These are phyloP conservation scores for Drosophila ironensis DNA, from an alignment of 1,140 invertebrate genomes.

Conservation along the genomic window DNA sequence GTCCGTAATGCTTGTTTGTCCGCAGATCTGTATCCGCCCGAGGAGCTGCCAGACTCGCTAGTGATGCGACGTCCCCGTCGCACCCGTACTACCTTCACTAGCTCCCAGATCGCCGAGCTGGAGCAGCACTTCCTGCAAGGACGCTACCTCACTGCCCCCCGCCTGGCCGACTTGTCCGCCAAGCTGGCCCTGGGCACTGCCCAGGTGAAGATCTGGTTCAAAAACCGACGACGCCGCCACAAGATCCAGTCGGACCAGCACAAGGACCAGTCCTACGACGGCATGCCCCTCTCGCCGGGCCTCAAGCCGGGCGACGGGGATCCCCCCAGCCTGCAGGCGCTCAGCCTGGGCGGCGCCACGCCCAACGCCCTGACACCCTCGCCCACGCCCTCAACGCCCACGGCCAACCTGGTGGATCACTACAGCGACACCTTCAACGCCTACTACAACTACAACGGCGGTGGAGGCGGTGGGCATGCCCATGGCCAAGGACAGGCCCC, in stretches of 20 bases:
- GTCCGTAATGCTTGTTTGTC: too few relatives aligned
- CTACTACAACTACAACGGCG: slow-evolving; percentile 66
- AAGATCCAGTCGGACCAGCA: slow-evolving; percentile 73
- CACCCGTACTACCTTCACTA: slow-evolving; percentile 91
- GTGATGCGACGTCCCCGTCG: slow-evolving; percentile 74
- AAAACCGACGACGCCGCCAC: slow-evolving; percentile 72
- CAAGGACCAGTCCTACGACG: slow-evolving; percentile 68
- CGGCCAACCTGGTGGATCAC: slow-evolving; percentile 57
- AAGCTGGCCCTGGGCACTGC: slow-evolving; percentile 89
- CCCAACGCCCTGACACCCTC: slow-evolving; percentile 66
- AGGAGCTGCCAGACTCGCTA: slow-evolving; percentile 68
- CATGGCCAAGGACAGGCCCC: slow-evolving; percentile 19
- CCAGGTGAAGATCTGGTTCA: slow-evolving; percentile 95
- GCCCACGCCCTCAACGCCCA: slow-evolving; percentile 61
- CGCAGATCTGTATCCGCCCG: slow-evolving; percentile 21
- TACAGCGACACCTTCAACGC: slow-evolving; percentile 59
- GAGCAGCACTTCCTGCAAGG: slow-evolving; percentile 83
- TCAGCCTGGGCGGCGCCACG: slow-evolving; percentile 47
- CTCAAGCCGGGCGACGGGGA: slow-evolving; percentile 44
- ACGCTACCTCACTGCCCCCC: slow-evolving; percentile 90
- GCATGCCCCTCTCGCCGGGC: slow-evolving; percentile 64
- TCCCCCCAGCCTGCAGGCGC: slow-evolving; percentile 61
- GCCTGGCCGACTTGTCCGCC: slow-evolving; percentile 90
- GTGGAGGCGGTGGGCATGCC: slow-evolving; percentile 33
- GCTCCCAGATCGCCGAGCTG: slow-evolving; percentile 88